These are phyloP conservation scores for Eclectus roratus DNA, from an alignment of 2,113 vertebrate genomes.

Conservation along the genomic window DNA sequence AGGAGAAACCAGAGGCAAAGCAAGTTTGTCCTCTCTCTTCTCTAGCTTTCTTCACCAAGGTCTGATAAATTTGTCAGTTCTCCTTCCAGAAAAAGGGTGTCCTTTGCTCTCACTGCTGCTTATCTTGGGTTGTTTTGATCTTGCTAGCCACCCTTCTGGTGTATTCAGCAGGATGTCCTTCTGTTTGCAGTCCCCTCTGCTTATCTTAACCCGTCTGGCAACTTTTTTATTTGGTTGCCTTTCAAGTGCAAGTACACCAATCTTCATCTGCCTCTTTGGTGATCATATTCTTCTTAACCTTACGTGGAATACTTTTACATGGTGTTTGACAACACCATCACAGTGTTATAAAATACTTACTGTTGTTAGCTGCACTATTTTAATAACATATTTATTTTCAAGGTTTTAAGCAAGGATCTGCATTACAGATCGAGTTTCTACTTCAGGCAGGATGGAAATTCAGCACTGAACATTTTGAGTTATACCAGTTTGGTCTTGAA, in stretches of 20 bases:
- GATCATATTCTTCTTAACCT: rapidly evolving
- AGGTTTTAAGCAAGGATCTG: neutral
- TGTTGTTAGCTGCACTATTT: neutral
- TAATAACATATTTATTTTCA: neutral
- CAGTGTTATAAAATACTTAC: neutral
- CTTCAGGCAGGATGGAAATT: neutral
- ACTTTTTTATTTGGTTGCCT: neutral
- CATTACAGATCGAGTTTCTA: neutral
- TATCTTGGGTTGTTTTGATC: neutral
- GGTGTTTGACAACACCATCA: neutral
- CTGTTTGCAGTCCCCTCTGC: neutral
- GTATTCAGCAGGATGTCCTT: neutral
- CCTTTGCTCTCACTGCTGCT: neutral
- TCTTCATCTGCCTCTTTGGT: neutral
- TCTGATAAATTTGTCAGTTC: neutral
- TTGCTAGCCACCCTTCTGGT: neutral
- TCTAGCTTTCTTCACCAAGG: neutral
- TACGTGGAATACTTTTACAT: neutral
- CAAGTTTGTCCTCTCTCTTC: rapidly evolving
- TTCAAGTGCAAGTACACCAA: neutral
- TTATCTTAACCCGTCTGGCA: neutral
- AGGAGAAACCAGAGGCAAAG: neutral
- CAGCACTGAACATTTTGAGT: neutral
- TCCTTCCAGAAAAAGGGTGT: rapidly evolving
- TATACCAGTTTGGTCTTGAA: neutral